Conservation (phyloP, 2,888 invertebrate species). For the Dastarcus helophoroides region DNA sequence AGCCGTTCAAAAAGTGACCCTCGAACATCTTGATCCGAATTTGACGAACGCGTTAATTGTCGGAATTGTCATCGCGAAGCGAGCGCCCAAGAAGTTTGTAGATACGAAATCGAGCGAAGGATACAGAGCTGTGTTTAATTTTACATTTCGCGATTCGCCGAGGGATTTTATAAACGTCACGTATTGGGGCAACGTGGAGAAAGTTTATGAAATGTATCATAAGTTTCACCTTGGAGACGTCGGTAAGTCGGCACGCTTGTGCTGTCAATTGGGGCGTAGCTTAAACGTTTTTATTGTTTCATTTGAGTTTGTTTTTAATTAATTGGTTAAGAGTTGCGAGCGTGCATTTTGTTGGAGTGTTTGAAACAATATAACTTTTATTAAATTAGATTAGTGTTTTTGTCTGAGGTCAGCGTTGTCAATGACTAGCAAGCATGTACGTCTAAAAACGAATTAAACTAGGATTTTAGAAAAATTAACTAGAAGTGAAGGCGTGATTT, state of each 20-base stretch:
- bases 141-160: constrained; percentile 63
- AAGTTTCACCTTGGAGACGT: constrained; percentile 59
- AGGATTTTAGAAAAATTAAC: no score
- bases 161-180: constrained; percentile 62
- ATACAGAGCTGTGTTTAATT: constrained; percentile 61
- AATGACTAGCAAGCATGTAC: no score
- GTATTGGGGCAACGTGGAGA: constrained; percentile 60
- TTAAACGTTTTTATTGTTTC: constrained; percentile 1
- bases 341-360: no score
- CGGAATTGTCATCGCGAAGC: constrained; percentile 55
- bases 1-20: constrained; percentile 23
- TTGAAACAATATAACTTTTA: no score
- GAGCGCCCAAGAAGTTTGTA: constrained; percentile 43
- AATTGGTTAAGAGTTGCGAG: neutral
- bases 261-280: neutral
- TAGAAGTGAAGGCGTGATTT: no score
- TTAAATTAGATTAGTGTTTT: no score
- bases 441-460: no score
- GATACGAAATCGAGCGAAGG: constrained; percentile 44
- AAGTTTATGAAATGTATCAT: constrained; percentile 48
- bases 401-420: no score
- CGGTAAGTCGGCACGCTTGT: constrained; percentile 47
- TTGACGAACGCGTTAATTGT: constrained; percentile 34
- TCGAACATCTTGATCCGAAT: constrained; percentile 28
- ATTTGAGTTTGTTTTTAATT: constrained; percentile 1